A percentile compares a stretch with the other conserved stretches of the same genome.
Conservation (phyloP, 2,113 vertebrate genomes). For the Calypte anna region DNA sequence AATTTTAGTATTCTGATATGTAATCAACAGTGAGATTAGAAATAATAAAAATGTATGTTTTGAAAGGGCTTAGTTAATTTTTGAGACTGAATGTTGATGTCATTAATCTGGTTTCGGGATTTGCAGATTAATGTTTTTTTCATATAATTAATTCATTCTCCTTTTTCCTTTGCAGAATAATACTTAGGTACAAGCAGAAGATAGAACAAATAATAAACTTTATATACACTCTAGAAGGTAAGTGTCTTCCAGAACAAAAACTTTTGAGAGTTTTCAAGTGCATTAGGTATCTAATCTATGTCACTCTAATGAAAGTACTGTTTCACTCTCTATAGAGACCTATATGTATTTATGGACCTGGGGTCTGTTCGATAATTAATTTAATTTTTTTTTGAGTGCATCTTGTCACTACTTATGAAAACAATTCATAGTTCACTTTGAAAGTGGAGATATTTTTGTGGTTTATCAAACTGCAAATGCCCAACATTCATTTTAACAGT, state of each 20-base stretch:
- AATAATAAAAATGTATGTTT: not conserved
- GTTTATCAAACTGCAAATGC: not conserved
- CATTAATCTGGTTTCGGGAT: not conserved
- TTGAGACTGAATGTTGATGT: not conserved
- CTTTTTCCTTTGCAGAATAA: not conserved
- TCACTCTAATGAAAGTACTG: not conserved
- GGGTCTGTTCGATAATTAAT: not conserved
- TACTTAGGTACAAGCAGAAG: not conserved
- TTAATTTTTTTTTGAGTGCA: not conserved
- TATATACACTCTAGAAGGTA: not conserved
- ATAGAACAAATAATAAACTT: not conserved
- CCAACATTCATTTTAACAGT: not conserved
- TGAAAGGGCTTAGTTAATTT: not conserved
- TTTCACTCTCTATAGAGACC: not conserved
- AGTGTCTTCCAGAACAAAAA: not conserved
- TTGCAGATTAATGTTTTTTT: not conserved
- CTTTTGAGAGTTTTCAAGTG: not conserved
- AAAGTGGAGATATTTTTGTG: not conserved
- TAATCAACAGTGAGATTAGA: not conserved
- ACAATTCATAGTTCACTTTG: not conserved
- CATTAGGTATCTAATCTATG: not conserved
- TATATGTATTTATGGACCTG: not conserved
- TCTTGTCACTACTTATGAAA: not conserved
- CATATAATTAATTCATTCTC: not conserved
- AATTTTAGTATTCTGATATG: not conserved